Conservation (phyloP, 64 coral and sea anemone genomes). For the Montipora cactus region DNA sequence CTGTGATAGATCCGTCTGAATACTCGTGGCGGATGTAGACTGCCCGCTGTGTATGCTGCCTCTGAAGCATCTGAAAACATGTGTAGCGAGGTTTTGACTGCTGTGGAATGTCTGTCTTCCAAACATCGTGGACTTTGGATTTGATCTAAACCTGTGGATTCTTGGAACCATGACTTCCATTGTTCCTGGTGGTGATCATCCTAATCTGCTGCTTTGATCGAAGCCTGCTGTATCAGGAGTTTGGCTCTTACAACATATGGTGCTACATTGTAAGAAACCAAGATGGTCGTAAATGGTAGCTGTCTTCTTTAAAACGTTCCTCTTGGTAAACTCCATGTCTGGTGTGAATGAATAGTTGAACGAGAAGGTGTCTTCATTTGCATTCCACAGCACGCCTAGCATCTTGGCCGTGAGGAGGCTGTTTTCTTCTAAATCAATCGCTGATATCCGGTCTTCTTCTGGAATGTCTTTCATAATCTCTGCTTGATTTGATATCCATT, state of each 20-base stretch:
- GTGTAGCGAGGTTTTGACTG: neutral
- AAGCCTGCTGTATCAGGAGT: conserved; percentile 49
- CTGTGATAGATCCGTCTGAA: conserved; percentile 12
- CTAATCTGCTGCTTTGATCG: conserved; percentile 40
- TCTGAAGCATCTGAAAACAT: conserved; percentile 70
- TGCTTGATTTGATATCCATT: no score
- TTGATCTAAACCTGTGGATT: neutral
- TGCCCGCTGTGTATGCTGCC: conserved; percentile 54
- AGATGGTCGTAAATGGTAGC: conserved; percentile 17
- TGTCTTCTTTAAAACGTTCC: no score
- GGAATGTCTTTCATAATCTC: no score
- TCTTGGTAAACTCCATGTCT: no score
- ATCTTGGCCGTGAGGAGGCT: no score
- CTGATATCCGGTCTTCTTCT: no score
- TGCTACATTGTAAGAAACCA: conserved; percentile 46
- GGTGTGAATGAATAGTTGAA: no score
- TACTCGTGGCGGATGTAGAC: conserved; percentile 36
- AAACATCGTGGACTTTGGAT: conserved; percentile 24
- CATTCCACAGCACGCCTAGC: no score
- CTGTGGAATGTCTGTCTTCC: neutral
- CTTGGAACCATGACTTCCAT: conserved; percentile 43
- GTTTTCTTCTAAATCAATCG: no score
- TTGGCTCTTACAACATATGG: conserved; percentile 53
- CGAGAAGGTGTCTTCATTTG: no score
- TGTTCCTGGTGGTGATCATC: neutral